These are phyloP conservation scores for Typhlomys cinereus DNA, from an alignment of 2,113 vertebrate genomes.

Conservation along the genomic window DNA sequence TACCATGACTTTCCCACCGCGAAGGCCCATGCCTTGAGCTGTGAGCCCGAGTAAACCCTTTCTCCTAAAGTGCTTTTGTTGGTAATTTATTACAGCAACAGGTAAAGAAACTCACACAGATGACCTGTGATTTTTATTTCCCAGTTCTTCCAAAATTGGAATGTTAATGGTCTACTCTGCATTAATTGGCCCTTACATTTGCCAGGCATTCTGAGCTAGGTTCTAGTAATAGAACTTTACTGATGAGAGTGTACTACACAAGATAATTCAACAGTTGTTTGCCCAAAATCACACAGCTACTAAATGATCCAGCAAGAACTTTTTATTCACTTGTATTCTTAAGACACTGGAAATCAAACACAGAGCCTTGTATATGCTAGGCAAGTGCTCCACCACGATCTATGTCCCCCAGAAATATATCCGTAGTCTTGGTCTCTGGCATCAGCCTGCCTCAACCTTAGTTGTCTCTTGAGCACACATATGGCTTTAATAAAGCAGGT, in stretches of 20 bases:
- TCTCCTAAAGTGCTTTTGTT: no score
- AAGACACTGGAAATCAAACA: not conserved
- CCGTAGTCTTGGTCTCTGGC: not conserved
- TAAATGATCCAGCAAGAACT: not conserved
- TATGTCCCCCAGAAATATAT: not conserved
- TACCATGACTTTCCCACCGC: no score
- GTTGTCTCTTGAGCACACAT: not conserved
- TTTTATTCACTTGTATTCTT: not conserved
- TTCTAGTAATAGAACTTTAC: not conserved
- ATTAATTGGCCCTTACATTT: not conserved
- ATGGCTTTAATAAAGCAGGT: not conserved
- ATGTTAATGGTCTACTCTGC: not conserved
- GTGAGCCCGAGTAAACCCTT: no score
- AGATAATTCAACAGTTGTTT: not conserved
- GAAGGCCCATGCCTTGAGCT: no score
- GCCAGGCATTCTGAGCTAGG: not conserved
- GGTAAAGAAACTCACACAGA: no score
- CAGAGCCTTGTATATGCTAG: not conserved
- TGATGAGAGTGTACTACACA: not conserved
- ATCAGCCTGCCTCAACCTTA: not conserved
- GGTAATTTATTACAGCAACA: no score
- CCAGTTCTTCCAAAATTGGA: not conserved
- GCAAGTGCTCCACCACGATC: not conserved
- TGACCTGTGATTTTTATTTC: not conserved
- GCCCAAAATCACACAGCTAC: not conserved